Base-by-base conservation (phyloP, 2,888 invertebrate genomes). In the Drosophila tanythrix region DNA sequence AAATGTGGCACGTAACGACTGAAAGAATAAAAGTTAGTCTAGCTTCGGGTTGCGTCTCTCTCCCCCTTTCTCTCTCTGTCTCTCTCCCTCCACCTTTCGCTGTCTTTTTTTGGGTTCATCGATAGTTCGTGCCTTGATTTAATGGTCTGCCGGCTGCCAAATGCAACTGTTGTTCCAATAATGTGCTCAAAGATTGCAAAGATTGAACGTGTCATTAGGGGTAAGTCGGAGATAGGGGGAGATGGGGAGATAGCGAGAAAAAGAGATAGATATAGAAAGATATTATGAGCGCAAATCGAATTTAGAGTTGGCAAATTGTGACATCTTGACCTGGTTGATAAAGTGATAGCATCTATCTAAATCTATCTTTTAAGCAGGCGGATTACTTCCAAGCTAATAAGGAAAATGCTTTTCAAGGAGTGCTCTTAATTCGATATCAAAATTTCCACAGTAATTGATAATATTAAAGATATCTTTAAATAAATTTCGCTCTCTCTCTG, bases 41-140 rank as follows among this genome's bases (percentile, higher is more conserved):
- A n/a, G 27, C 50, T 2, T 25, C 40, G 50, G 13, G 52, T 15
- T 27, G 40, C 43, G 36, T 15, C 13, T 0, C 2, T n/a, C 3
- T 5, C 15, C 1, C 7, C 3, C 13, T 8, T n/a, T 33, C 13
- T 5, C 33, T 25, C 53, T 10, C 5, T 4, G 3, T 18, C 29
- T 50, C 18, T 38, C n/a, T 6, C 7, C 6, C 38, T 40, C 40
- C 10, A 33, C 33, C n/a, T 50, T 27, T 10, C 2, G 21, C 5
- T 36, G 18, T 36, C 3, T 53, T 58, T 63, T 58, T 55, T 60
- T 40, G 79, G 72, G 85, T 88, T 79, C 88, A 88, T 85, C 83
- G 86, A 85, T 85, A 82, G 85, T 88, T 85, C 90, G 90, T 85
- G 85, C 76, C 80, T 88, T 90, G 85, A 85, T 85, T 85, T 88